phyloP scores from a whole-genome alignment of 2,113 vertebrate species.

The Sander lucioperca region DNA sequence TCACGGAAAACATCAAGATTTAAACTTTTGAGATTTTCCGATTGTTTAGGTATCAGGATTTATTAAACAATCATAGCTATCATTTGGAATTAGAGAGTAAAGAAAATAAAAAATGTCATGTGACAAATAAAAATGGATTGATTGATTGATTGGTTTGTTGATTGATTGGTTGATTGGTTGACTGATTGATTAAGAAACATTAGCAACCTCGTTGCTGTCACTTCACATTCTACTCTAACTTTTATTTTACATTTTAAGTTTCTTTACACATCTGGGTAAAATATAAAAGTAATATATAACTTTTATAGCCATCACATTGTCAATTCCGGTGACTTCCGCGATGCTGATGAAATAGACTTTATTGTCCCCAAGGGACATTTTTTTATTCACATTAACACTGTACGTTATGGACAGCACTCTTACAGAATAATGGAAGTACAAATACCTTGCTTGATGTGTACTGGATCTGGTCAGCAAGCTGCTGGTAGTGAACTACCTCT shows the following conservation, averaged over 20 bases:
- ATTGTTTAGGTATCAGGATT: not conserved
- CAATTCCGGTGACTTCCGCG: no score
- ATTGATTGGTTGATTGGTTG: no score
- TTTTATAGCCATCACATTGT: not conserved
- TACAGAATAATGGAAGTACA: no score
- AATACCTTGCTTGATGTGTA: constrained; percentile 83
- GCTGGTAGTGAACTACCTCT: constrained; percentile 86
- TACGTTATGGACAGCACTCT: no score
- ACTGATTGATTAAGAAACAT: not conserved
- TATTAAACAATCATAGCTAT: not conserved
- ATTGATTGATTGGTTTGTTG: no score
- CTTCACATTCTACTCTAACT: not conserved
- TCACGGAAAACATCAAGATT: not conserved
- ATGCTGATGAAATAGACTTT: no score
- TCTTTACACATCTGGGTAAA: not conserved
- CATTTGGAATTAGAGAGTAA: not conserved
- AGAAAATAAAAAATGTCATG: not conserved
- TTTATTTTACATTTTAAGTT: not conserved
- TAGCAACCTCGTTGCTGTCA: not conserved
- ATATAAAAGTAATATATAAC: not conserved
- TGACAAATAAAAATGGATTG: no score
- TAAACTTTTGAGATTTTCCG: not conserved
- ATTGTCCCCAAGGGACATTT: no score
- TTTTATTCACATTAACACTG: no score
- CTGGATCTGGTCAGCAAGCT: constrained; percentile 88